A percentile compares a stretch with the other conserved stretches of the same genome.
Evolutionary conservation across 2,888 invertebrate species (phyloP).

Genomic region (Drosophila monieri): DNA sequence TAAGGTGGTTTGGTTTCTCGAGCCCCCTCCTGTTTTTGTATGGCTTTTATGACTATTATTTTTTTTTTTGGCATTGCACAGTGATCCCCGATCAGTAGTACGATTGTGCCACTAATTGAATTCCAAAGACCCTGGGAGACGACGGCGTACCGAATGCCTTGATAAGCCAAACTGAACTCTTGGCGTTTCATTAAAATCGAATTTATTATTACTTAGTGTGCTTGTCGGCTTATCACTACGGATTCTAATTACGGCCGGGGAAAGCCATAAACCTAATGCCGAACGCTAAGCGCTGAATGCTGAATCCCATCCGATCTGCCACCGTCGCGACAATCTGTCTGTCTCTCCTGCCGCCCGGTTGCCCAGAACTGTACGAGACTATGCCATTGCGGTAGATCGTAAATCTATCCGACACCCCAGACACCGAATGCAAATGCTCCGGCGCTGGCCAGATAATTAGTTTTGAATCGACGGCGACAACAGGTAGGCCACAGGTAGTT

Average conservation of each 20-base stretch:
- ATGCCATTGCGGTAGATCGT: conserved; percentile 26
- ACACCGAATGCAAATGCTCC: conserved; percentile 26
- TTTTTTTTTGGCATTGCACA: conserved; percentile 26
- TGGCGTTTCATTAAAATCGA: conserved; percentile 63
- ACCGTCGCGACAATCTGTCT: conserved; percentile 62
- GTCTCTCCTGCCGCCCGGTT: conserved; percentile 17
- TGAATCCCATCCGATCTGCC: conserved; percentile 29
- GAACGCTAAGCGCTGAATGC: conserved; percentile 40
- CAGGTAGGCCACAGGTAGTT: conserved; percentile 45
- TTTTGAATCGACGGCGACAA: conserved; percentile 56
- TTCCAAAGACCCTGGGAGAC: conserved; percentile 12
- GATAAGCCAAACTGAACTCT: conserved; percentile 44
- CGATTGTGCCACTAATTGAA: conserved; percentile 35
- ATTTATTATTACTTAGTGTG: conserved; percentile 65
- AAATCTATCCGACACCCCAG: conserved; percentile 32
- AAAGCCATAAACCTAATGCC: conserved; percentile 58
- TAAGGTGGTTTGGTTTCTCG: conserved; percentile 34
- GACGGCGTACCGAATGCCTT: conserved; percentile 10
- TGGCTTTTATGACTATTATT: conserved; percentile 17
- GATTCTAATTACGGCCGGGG: conserved; percentile 52
- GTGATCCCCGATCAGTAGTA: conserved; percentile 7
- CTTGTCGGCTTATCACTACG: conserved; percentile 62
- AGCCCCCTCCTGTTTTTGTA: conserved; percentile 22
- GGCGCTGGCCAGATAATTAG: conserved; percentile 63
- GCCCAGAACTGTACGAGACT: conserved; percentile 3